Evolutionary conservation across 2,797 vertebrate genomes (phyloP), one percentile per base, ranked within the genome.

Genomic region (Lepilemur ruficaudatus): DNA sequence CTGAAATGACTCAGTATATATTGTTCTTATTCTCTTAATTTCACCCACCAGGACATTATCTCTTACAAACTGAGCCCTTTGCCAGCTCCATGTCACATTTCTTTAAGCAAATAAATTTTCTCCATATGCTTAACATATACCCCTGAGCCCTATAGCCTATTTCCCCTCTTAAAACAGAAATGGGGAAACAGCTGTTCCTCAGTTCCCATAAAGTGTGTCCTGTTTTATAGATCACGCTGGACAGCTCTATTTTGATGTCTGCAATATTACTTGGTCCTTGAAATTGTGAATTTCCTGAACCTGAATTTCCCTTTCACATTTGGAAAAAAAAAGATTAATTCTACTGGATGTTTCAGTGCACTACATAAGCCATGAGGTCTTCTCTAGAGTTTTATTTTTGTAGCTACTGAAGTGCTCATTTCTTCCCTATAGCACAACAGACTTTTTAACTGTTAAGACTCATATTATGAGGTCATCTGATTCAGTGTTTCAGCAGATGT

Each of bases 211-310:
- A 96, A 97, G 69, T 89, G 20, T 80, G 70, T 92, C 78, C 92
- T 96, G 96, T 94, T 98, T 97, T 97, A 97, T 96, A 96, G 92
- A 96, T 96, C 93, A 97, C 9, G 4, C 80, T 96, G 84, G 93
- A 95, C 89, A 97, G 84, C 90, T 97, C 94, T 96, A 5, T 97
- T 94, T 97, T 96, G 94, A 97, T 83, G 81, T 92, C 94, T 98
- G 93, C 65, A 94, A 43, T 96, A 92, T 96, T 96, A 93, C 87
- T 97, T 97, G 89, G 94, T 92, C 59, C 96, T 96, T 91, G 76
- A 98, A 93, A 97, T 82, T 90, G 48, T 83, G 81, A 94, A 86
- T 92, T 97, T 97, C 89, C 88, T 93, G 84, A 70, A 94, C 55
- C 50, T 94, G 72, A 95, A 88, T 97, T 96, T 88, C 43, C 73